Evolutionary conservation across 2,797 vertebrate genomes (phyloP), one percentile per base, ranked within the genome.

Genomic region (Vultur gryphus): DNA sequence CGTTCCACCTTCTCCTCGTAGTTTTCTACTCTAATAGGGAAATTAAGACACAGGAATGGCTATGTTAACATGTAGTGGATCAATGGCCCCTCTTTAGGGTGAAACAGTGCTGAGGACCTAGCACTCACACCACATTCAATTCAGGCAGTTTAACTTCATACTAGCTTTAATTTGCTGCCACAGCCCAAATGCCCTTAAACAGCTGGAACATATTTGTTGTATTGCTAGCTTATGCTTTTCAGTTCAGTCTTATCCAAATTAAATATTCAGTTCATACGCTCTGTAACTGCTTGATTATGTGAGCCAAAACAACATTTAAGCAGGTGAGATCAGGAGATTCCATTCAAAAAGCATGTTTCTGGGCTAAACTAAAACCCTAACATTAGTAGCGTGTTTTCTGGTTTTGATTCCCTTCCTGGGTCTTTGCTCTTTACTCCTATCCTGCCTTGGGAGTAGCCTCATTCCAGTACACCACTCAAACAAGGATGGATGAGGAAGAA

Each of bases 61-160:
- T 69, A 25, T 2, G 4, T 54, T 54, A 77, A 54, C 26, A 24
- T 0, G 0, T 1, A 57, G 9, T 4, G 13, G 19, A 52, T 9
- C 20, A 25, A 2, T 3, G 14, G 33, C 46, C 16, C 25, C 16
- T 14, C 33, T 91, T 79, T 14, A 33, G 39, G 39, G 51, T 19
- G 33, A 59, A 52, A 41, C 23, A 11, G 8, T 5, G 73, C 29
- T n/a, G 35, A 55, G 28, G 19, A 64, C 13, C 4, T 25, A 46
- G 16, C 21, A 59, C 6, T 13, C 10, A 52, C 6, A 54, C 3
- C 54, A 37, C 3, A 13, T 4, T 14, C 8, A 24, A 13, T 9
- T 62, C 55, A 66, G 16, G 13, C 10, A 12, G 24, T 18, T 67
- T 73, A 41, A 54, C 67, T 75, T 54, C 48, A 33, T 16, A 28